Base-by-base conservation (phyloP, 2,888 invertebrate genomes). In the Helicoverpa assulta region DNA sequence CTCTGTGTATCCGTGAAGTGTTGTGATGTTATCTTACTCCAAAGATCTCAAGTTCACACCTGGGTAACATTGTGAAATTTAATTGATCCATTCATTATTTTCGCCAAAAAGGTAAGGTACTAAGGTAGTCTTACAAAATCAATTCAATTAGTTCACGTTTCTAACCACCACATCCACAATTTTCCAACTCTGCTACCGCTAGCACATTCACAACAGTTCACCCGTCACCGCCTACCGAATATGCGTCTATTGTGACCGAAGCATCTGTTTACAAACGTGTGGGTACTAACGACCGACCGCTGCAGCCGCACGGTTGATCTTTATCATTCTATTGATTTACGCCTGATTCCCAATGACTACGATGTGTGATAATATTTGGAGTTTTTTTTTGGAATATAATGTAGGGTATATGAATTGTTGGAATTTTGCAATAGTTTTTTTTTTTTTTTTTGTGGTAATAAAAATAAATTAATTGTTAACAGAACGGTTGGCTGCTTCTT, bases 161-260 rank as follows among this genome's bases (percentile, higher is more conserved):
- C 12, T 26, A 53, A 14, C 21, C 8, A 14, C 37, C 85, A 5
- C 66, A 84, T 94, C 94, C 92, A 91, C 61, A 77, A 16, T 76
- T 86, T 77, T 85, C 64, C 33, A 76, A 78, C 81, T 68, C n/a
- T 19, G 81, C 83, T 86, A 87, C 88, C 83, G 87, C 83, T 67
- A 80, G 72, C 57, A 67, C 71, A 77, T 78, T 80, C 71, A 57
- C 67, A 70, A 56, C 84, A 87, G 88, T 91, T 92, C 88, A 92
- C 87, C 86, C 89, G 92, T 92, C 95, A 92, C 94, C 95, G 95
- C 95, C 95, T 94, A 93, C 95, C 93, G 85, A 94, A 95, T 95
- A 92, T 90, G 80, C 87, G 71, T 74, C 90, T 77, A 92, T 95
- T 95, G 94, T 95, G 84, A 78, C 78, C 65, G 78, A 84, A 89